phyloP scores from a whole-genome alignment of 2,888 invertebrate genomes.

The Tricholauxania praeusta region DNA sequence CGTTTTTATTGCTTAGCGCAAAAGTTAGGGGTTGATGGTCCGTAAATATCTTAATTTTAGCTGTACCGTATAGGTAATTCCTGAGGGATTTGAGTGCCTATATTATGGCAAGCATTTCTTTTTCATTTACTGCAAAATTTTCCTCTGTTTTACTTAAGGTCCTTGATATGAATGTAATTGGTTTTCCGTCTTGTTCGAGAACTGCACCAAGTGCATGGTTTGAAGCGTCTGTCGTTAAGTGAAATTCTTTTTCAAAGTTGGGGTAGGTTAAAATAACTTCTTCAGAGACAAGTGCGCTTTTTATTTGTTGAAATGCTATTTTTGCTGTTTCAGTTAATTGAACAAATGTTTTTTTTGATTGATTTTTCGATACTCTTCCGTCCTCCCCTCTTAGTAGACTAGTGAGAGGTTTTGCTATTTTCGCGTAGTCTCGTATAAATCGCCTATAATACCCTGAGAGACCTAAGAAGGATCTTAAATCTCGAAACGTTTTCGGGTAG shows the following conservation, averaged over 20 bases:
- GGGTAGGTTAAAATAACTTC: neutral
- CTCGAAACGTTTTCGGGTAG: slow-evolving; percentile 30
- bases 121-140: slow-evolving; percentile 22
- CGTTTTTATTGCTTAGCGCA: slow-evolving; percentile 43
- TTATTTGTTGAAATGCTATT: slow-evolving; percentile 20
- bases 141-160: slow-evolving; percentile 13
- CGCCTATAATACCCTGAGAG: slow-evolving; percentile 36
- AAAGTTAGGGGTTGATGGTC: slow-evolving; percentile 37
- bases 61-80: slow-evolving; percentile 26
- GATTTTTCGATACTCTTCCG: slow-evolving; percentile 30
- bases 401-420: slow-evolving; percentile 37
- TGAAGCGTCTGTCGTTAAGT: slow-evolving; percentile 18
- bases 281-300: neutral
- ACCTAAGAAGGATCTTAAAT: slow-evolving; percentile 35
- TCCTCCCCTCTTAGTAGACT: slow-evolving; percentile 36
- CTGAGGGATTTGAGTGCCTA: slow-evolving; percentile 17
- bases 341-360: slow-evolving; percentile 8
- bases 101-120: slow-evolving; percentile 23
- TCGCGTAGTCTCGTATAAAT: slow-evolving; percentile 33
- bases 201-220: slow-evolving; percentile 23
- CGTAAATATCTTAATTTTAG: slow-evolving; percentile 3
- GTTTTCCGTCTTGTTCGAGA: slow-evolving; percentile 9
- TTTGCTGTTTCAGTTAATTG: neutral
- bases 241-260: slow-evolving; percentile 7
- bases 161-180: slow-evolving; percentile 23